Base-by-base conservation (phyloP, 2,888 invertebrate genomes). In the Eristalis tenax region DNA sequence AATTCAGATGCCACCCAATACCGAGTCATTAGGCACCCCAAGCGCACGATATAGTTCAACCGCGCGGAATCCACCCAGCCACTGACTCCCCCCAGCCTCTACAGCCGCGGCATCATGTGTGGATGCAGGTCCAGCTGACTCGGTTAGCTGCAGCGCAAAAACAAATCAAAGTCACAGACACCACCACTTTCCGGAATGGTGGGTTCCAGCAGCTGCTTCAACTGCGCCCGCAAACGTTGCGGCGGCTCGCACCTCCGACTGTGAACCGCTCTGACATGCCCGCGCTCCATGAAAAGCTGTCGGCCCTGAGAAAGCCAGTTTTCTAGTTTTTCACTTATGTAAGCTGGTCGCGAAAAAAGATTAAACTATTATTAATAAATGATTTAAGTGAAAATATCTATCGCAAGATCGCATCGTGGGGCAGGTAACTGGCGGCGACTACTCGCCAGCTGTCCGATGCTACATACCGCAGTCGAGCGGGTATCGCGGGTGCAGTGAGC, bases 231-330 rank as follows among this genome's bases (percentile, higher is more conserved):
- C 23, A 43, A 64, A 59, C 56, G 82, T 57, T n/a, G 43, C n/a
- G 2, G 66, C 68, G 32, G 71, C 74, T n/a, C 50, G 78, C 61
- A 71, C 70, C 73, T 76, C 75, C 68, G 83, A 73, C 59, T n/a
- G 74, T 43, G 22, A 74, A 78, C 63, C 80, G 80, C 69, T 69
- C 82, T 74, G 74, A 87, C 79, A 74, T 74, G 40, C 65, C 57
- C 74, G 77, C 78, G 70, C 32, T 32, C 74, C 82, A 87, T 87
- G 87, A 87, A 80, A 87, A 87, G 87, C 83, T 76, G 87, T 59
- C 76, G 87, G 79, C 87, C 87, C 83, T 87, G 87, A 80, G 87
- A 80, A 83, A 87, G 83, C 87, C 87, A 87, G 87, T 87, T 83
- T 83, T 43, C 79, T 83, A 87, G 87, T 87, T 83, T 83, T 6